These are phyloP conservation scores for Penelope pileata DNA, from an alignment of 2,113 vertebrate genomes.

Conservation along the genomic window DNA sequence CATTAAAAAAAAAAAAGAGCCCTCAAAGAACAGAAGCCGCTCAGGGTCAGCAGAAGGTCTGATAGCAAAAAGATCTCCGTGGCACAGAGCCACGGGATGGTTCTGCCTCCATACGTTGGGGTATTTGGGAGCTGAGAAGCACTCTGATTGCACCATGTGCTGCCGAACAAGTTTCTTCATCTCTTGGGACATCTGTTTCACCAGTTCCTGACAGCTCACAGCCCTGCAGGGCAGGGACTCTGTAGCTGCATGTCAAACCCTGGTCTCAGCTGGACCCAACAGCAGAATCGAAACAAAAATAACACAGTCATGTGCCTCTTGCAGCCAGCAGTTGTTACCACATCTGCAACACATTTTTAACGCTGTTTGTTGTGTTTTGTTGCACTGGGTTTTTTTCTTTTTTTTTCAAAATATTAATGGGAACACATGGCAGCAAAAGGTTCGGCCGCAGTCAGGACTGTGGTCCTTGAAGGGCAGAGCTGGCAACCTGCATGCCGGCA, in stretches of 20 bases:
- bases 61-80: neutral
- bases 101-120: neutral
- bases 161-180: neutral
- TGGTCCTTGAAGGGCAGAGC: neutral
- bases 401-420: neutral
- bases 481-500: neutral
- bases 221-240: neutral
- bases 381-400: accelerated
- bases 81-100: neutral
- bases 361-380: neutral
- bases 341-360: neutral
- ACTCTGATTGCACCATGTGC: neutral
- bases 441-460: neutral
- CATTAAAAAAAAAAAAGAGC: neutral
- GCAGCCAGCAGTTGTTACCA: neutral
- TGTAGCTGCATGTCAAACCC: neutral
- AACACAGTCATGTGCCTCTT: neutral
- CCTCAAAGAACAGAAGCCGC: slow-evolving; percentile 45
- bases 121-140: neutral
- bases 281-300: neutral
- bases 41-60: slow-evolving; percentile 56
- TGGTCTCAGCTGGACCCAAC: neutral
- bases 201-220: neutral
- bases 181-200: slow-evolving; percentile 19
- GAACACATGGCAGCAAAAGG: neutral